Evolutionary conservation across 2,797 vertebrate species (phyloP).

Genomic region (Salmo trutta): DNA sequence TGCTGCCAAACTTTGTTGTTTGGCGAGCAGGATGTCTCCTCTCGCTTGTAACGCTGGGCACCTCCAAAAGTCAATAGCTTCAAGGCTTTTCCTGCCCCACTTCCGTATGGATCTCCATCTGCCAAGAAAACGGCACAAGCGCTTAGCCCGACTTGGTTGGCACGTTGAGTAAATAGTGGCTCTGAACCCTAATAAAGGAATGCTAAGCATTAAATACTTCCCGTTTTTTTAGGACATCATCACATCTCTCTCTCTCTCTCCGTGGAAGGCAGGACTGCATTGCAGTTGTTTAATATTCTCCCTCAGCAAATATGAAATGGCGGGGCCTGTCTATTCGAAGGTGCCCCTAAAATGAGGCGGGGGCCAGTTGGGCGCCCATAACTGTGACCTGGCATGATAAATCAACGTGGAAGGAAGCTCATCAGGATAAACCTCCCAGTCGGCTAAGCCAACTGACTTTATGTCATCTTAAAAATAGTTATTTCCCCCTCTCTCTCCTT

Average conservation of each 20-base stretch:
- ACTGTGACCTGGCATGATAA: constrained; percentile 40
- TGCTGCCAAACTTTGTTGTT: background rate
- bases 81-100: background rate
- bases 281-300: constrained; percentile 14
- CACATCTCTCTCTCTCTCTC: constrained; percentile 13
- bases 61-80: constrained; percentile 21
- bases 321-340: constrained; percentile 13
- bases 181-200: constrained; percentile 9
- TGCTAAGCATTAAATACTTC: constrained; percentile 8
- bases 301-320: constrained; percentile 15
- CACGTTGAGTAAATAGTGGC: constrained; percentile 31
- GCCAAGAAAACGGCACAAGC: constrained; percentile 7
- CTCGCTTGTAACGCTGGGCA: background rate
- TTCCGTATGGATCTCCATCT: constrained; percentile 23
- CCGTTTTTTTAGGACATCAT: constrained; percentile 6
- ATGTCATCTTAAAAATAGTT: constrained; percentile 40
- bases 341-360: constrained; percentile 4
- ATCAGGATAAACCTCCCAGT: constrained; percentile 35
- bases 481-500: constrained; percentile 39
- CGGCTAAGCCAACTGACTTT: constrained; percentile 36
- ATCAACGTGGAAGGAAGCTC: constrained; percentile 35
- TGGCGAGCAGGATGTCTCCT: background rate
- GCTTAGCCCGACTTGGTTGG: background rate
- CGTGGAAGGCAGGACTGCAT: constrained; percentile 3
- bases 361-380: constrained; percentile 5